Conservation (phyloP, 2,113 vertebrate species). For the Phoxinus phoxinus region DNA sequence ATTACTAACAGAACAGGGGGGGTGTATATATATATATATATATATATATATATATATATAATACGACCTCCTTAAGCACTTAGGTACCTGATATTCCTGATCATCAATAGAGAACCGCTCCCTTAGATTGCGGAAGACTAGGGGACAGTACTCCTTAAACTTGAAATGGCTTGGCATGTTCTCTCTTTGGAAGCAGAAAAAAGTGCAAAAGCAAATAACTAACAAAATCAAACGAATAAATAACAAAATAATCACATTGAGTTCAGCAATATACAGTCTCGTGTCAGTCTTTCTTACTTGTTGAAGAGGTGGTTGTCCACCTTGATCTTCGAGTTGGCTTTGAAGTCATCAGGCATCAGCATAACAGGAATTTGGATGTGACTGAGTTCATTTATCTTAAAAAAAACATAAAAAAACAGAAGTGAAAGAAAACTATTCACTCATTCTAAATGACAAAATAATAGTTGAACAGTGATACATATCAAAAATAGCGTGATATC, state of each 20-base stretch:
- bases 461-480: neutral
- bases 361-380: conserved; percentile 91
- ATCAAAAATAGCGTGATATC: neutral
- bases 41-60: too few species aligned
- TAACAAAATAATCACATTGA: neutral
- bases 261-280: neutral
- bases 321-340: conserved; percentile 92
- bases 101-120: conserved; percentile 90
- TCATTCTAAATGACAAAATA: neutral
- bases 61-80: neutral
- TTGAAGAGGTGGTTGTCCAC: conserved; percentile 95
- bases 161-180: conserved; percentile 95
- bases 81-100: conserved; percentile 84
- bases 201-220: neutral
- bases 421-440: neutral
- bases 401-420: conserved; percentile 51
- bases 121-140: conserved; percentile 90
- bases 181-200: conserved; percentile 73
- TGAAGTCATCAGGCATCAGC: conserved; percentile 94
- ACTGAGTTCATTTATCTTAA: conserved; percentile 90
- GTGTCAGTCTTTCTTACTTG: conserved; percentile 79
- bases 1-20: neutral
- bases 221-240: neutral
- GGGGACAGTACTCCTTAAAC: conserved; percentile 90
- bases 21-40: too few species aligned